Percentiles rank a stretch among this genome's conserved stretches.
Evolutionary conservation across 2,113 vertebrate species (phyloP).

Genomic region (Muntiacus reevesi): DNA sequence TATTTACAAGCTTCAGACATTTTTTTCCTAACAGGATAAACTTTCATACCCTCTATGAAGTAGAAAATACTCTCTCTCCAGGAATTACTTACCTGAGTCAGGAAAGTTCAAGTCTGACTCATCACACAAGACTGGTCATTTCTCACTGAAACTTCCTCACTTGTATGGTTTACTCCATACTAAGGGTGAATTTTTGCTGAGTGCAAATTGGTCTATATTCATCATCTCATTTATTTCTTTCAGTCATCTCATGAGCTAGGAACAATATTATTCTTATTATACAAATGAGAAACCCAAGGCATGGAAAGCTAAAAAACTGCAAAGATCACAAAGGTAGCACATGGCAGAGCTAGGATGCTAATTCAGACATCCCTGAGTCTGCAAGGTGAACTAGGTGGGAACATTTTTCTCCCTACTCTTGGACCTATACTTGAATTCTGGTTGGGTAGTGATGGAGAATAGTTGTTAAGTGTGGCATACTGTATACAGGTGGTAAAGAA

Average conservation of each 20-base stretch:
- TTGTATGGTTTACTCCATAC: background rate
- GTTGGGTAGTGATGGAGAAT: background rate
- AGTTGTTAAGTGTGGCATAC: background rate
- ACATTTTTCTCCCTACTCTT: background rate
- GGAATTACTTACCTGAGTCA: background rate
- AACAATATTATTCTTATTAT: background rate
- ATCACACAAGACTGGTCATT: background rate
- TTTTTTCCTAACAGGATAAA: background rate
- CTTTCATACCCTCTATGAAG: background rate
- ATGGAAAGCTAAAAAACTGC: background rate
- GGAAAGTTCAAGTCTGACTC: background rate
- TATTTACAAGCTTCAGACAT: background rate
- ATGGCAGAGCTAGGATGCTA: background rate
- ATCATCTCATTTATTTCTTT: background rate
- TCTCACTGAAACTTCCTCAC: background rate
- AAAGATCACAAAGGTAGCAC: background rate
- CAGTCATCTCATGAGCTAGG: accelerated
- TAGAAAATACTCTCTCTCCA: background rate
- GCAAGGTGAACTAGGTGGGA: background rate
- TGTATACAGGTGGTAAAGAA: background rate
- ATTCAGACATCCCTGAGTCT: background rate
- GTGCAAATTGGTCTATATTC: background rate
- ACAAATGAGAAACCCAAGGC: background rate
- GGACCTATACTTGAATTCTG: background rate
- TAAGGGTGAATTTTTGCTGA: background rate